Percentiles rank a stretch among this genome's conserved stretches.
Evolutionary conservation across 2,113 vertebrate genomes (phyloP).

Genomic region (Semicossyphus pulcher): DNA sequence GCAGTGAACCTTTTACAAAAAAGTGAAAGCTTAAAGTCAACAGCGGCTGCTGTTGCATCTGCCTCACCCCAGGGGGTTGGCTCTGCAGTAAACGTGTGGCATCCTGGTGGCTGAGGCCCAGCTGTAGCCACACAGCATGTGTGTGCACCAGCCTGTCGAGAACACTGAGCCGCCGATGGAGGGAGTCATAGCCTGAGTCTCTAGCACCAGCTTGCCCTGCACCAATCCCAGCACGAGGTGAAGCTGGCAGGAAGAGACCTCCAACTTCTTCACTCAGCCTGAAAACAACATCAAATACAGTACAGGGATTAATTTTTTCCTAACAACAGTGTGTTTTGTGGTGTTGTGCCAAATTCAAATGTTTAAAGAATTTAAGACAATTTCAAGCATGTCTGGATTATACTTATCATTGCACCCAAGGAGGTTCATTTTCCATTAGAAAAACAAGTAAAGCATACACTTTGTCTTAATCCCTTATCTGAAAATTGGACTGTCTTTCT

Average conservation of each 20-base stretch:
- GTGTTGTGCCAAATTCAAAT: too few species aligned
- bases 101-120: slow-evolving; percentile 87
- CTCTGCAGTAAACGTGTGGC: slow-evolving; percentile 83
- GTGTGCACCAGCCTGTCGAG: slow-evolving; percentile 92
- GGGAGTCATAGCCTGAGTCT: slow-evolving; percentile 94
- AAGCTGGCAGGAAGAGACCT: slow-evolving; percentile 81
- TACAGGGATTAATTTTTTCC: not conserved
- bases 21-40: not conserved
- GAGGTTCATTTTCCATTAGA: too few species aligned
- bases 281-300: slow-evolving; percentile 5
- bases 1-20: not conserved
- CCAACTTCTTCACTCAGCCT: slow-evolving; percentile 89
- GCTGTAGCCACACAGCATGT: slow-evolving; percentile 92
- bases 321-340: too few species aligned
- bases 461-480: too few species aligned
- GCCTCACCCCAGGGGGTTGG: slow-evolving; percentile 89
- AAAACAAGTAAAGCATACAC: too few species aligned
- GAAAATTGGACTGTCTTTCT: not conserved
- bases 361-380: not conserved
- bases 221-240: slow-evolving; percentile 70
- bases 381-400: not conserved
- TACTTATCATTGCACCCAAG: too few species aligned
- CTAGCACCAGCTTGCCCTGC: slow-evolving; percentile 79
- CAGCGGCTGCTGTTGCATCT: slow-evolving; percentile 53
- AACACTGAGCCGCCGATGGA: slow-evolving; percentile 89